Percentiles rank a stretch among this genome's conserved stretches.
phyloP scores from a whole-genome alignment of 2,113 vertebrate genomes.

The Vulpes ferrilata region DNA sequence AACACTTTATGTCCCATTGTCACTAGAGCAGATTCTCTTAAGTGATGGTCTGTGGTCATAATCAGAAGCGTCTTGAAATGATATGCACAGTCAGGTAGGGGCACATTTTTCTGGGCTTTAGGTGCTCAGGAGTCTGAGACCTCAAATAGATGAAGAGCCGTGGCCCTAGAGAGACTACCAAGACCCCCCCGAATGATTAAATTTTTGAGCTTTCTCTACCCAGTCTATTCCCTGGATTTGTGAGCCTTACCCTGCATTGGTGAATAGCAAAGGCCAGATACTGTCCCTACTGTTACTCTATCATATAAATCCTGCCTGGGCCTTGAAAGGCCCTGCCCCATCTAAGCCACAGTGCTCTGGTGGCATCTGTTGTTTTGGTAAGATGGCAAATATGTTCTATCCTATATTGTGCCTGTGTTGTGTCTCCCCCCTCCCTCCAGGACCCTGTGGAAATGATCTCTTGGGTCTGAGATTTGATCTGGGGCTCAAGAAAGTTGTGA shows the following conservation, averaged over 20 bases:
- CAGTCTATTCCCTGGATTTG: not conserved
- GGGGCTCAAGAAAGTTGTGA: not conserved
- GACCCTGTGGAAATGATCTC: not conserved
- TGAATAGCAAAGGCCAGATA: not conserved
- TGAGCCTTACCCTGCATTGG: not conserved
- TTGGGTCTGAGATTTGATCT: constrained; percentile 16
- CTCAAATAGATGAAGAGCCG: not conserved
- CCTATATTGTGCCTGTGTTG: not conserved
- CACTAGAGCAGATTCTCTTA: not conserved
- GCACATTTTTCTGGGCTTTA: not conserved
- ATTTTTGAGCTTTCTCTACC: not conserved
- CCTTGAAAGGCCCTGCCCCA: not conserved
- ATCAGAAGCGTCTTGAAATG: not conserved
- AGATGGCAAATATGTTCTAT: not conserved
- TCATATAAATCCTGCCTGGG: not conserved
- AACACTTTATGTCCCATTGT: not conserved
- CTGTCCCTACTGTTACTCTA: not conserved
- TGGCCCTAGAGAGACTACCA: not conserved
- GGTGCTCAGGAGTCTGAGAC: not conserved
- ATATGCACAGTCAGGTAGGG: too few relatives aligned
- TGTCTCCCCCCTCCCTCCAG: not conserved
- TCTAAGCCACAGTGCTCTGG: not conserved
- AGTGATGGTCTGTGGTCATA: not conserved
- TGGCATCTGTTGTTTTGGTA: not conserved
- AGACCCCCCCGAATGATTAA: not conserved